Evolutionary conservation across 2,113 vertebrate species (phyloP).

Genomic region (Equus przewalskii): DNA sequence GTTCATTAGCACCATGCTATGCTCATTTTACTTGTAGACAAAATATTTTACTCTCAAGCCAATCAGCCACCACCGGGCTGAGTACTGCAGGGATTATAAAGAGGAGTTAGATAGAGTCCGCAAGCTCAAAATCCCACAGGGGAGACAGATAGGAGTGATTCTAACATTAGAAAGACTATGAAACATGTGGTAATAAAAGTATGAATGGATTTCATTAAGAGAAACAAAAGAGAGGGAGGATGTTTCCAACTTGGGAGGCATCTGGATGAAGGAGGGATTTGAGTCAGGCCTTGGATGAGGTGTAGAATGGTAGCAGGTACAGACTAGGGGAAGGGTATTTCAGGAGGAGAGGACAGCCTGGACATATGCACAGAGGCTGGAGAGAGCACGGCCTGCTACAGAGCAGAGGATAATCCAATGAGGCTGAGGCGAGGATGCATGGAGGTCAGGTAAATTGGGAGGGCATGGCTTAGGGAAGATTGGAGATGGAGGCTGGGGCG

Average conservation of each 20-base stretch:
- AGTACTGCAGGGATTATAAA: neutral
- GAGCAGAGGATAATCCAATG: too few relatives aligned
- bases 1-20: neutral
- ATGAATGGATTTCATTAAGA: neutral
- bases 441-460: neutral
- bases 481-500: neutral
- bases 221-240: neutral
- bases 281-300: neutral
- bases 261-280: neutral
- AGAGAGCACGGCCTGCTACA: neutral
- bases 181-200: neutral
- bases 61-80: neutral
- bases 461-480: neutral
- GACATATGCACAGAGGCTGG: neutral
- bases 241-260: neutral
- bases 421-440: accelerated
- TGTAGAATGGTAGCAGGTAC: neutral
- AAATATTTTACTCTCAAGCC: slow-evolving; percentile 43
- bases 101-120: neutral
- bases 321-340: neutral
- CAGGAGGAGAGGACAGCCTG: neutral
- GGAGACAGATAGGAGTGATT: neutral
- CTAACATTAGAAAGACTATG: neutral
- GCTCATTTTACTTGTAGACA: slow-evolving; percentile 47
- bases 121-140: neutral